Conservation (phyloP, 2,888 invertebrate genomes). For the Calameuta filiformis region DNA sequence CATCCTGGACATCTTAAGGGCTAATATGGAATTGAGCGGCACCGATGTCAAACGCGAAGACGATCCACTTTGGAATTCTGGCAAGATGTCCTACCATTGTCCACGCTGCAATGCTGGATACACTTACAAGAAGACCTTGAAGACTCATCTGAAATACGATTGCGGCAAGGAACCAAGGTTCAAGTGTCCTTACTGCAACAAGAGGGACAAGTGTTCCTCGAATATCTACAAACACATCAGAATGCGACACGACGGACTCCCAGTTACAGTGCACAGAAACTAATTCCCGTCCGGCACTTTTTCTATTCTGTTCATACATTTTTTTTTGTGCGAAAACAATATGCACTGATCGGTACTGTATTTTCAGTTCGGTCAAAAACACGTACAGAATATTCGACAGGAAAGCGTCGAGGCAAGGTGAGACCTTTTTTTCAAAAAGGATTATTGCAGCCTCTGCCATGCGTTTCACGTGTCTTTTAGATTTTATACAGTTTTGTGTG, state of each 20-base stretch:
- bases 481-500: too few relatives aligned
- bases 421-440: too few relatives aligned
- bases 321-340: too few relatives aligned
- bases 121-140: constrained; percentile 63
- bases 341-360: too few relatives aligned
- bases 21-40: constrained; percentile 38
- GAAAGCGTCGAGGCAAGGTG: too few relatives aligned
- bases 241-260: constrained; percentile 56
- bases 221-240: constrained; percentile 62
- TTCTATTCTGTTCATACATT: too few relatives aligned
- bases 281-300: constrained; percentile 13
- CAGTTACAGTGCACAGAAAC: constrained; percentile 56
- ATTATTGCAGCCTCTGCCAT: too few relatives aligned
- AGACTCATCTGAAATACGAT: constrained; percentile 66
- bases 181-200: constrained; percentile 65
- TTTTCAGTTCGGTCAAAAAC: too few relatives aligned
- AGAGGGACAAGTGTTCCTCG: constrained; percentile 71
- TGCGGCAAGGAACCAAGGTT: constrained; percentile 67
- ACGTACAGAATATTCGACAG: too few relatives aligned
- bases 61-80: constrained; percentile 45
- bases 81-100: constrained; percentile 59
- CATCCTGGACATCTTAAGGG: constrained; percentile 43
- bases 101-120: constrained; percentile 64
- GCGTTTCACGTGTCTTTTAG: too few relatives aligned
- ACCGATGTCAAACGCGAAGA: constrained; percentile 41